Base-by-base conservation (phyloP, 2,888 invertebrate species). In the Drosophila cracens region DNA sequence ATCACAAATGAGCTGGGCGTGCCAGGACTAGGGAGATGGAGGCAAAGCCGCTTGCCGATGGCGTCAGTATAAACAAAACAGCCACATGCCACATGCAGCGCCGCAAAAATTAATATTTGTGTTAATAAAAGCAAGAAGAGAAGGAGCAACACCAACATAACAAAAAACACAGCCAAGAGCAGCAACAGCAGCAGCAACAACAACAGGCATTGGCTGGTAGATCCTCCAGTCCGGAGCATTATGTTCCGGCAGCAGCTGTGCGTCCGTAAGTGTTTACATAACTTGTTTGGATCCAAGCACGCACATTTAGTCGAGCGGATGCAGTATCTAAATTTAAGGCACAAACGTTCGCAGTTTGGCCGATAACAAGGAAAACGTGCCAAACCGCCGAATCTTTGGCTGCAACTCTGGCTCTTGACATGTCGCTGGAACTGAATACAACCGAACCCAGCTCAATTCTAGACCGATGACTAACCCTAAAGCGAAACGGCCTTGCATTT, bases 21-120 rank as follows among this genome's bases (percentile, higher is more conserved):
- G 58, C 53, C 63, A 29, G 13, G n/a, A 10, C 33, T 36, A 11
- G 21, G 52, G 52, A 57, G 53, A 27, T 51, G 59, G 31, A 21
- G 49, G 57, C 29, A 46, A 34, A 25, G 51, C 46, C 51, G 58
- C 46, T 76, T 60, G 69, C 70, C 82, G 64, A 74, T 76, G 86
- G 83, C 81, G 84, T 88, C 83, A 83, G 68, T 81, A 87, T 90
- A 88, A 90, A 90, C 85, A 85, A 73, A 64, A 48, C 79, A 74
- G 90, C 90, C 90, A 83, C 90, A 85, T 86, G 85, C 85, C 90
- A 83, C 90, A 85, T 85, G 87, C 81, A 90, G 89, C 65, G 87
- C 89, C 87, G 71, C 90, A 85, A 90, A 90, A 85, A 85, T 85
- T 90, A 85, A 85, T 85, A 85, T 85, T 90, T 85, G 90, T 90